phyloP scores from a whole-genome alignment of 2,113 vertebrate genomes.

The Taurulus bubalis region DNA sequence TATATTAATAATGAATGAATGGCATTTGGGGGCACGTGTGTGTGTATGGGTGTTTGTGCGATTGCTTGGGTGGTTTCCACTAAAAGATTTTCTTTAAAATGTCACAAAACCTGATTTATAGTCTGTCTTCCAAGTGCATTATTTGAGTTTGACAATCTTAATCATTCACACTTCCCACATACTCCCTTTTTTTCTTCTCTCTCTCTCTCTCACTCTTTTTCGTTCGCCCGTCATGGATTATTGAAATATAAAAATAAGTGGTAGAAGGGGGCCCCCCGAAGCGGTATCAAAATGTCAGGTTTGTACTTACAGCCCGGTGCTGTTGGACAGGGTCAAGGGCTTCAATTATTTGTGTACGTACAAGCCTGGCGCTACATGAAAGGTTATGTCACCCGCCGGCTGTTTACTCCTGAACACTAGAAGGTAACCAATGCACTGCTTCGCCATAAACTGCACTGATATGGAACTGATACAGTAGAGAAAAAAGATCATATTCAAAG shows the following conservation, averaged over 20 bases:
- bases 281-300: constrained; percentile 99
- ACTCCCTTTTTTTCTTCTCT: constrained; percentile 1
- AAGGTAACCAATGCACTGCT: constrained; percentile 89
- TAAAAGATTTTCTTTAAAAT: constrained; percentile 89
- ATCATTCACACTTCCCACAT: constrained; percentile 95
- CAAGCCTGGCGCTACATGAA: constrained; percentile 92
- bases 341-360: constrained; percentile 99
- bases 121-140: constrained; percentile 96
- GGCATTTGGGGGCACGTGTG: constrained; percentile 75
- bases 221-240: constrained; percentile 92
- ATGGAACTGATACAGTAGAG: constrained; percentile 86
- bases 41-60: constrained; percentile 32
- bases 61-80: constrained; percentile 63
- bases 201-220: constrained; percentile 31
- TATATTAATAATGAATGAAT: constrained; percentile 82
- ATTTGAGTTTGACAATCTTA: constrained; percentile 99
- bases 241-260: constrained; percentile 99
- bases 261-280: constrained; percentile 88
- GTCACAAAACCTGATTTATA: constrained; percentile 99
- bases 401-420: constrained; percentile 92
- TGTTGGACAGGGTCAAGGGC: constrained; percentile 98
- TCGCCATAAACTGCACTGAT: constrained; percentile 86
- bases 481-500: constrained; percentile 56
- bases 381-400: constrained; percentile 97
- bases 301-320: constrained; percentile 98